Conservation (phyloP, 2,888 invertebrate species). For the Carterocephalus palaemon region DNA sequence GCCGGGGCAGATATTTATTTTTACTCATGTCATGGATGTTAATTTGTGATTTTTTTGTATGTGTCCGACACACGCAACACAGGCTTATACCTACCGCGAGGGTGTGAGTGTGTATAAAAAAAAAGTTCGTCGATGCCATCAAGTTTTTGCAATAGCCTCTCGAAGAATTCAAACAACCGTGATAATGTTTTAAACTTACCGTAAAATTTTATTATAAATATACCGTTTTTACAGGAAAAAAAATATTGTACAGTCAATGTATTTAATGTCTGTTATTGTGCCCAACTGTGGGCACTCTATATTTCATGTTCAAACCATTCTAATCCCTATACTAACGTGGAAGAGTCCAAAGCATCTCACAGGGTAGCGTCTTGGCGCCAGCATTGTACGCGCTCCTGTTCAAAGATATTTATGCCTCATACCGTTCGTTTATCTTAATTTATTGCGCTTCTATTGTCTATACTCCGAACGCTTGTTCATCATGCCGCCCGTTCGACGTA, state of each 20-base stretch:
- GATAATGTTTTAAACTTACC: too few relatives aligned
- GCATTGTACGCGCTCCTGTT: slow-evolving; percentile 19
- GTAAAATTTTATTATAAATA: too few relatives aligned
- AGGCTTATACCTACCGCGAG: too few relatives aligned
- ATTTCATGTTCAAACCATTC: slow-evolving; percentile 16
- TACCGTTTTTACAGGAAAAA: slow-evolving; percentile 22
- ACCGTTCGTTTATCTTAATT: slow-evolving; percentile 25
- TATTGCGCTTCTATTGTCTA: slow-evolving; percentile 25
- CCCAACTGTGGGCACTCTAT: slow-evolving; percentile 16
- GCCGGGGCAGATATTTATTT: too few relatives aligned
- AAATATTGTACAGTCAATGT: slow-evolving; percentile 16
- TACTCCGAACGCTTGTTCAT: slow-evolving; percentile 20
- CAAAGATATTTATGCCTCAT: slow-evolving; percentile 25
- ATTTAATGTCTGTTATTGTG: slow-evolving; percentile 22
- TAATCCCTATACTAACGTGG: slow-evolving; percentile 5
- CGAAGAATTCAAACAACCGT: too few relatives aligned
- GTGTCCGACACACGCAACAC: too few relatives aligned
- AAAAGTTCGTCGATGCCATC: too few relatives aligned
- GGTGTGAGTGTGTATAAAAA: too few relatives aligned
- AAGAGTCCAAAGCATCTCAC: slow-evolving; percentile 12
- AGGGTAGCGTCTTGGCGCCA: slow-evolving; percentile 9
- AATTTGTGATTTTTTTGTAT: too few relatives aligned
- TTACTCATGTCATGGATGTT: too few relatives aligned
- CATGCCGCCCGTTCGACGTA: slow-evolving; percentile 19
- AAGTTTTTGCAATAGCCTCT: too few relatives aligned